Conservation (phyloP, 35 echinoderm and acorn worm genomes). For the Heliocidaris erythrogramma region DNA sequence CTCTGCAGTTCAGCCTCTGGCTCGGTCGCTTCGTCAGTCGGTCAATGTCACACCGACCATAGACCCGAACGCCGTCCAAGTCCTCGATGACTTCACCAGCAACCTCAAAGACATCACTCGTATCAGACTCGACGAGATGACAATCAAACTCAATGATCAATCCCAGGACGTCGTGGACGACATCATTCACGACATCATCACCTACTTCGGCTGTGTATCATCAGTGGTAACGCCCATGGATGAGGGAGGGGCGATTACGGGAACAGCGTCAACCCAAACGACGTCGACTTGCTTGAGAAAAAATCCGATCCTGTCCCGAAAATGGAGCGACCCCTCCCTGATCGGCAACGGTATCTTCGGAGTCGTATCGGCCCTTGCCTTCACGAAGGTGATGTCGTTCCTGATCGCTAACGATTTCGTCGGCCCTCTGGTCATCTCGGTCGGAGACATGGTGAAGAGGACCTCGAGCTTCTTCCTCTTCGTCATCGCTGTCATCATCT, state of each 20-base stretch:
- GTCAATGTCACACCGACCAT: not conserved
- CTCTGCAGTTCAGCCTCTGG: not conserved
- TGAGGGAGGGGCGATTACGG: not conserved
- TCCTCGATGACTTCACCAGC: not conserved
- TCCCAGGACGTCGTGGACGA: too few relatives aligned
- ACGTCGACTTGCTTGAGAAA: not conserved
- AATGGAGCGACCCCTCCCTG: constrained; percentile 52
- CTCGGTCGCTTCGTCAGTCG: not conserved
- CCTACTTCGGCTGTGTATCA: not conserved
- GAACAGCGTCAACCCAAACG: not conserved
- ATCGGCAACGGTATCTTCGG: constrained; percentile 63
- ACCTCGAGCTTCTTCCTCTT: constrained; percentile 76
- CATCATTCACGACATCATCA: not conserved
- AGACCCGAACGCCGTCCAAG: not conserved
- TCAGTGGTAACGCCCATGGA: not conserved
- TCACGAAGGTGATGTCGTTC: constrained; percentile 69
- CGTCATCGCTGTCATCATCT: constrained; percentile 63
- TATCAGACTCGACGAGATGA: not conserved
- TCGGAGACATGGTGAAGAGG: constrained; percentile 66
- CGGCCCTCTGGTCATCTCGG: constrained; percentile 76
- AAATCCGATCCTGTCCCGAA: not conserved
- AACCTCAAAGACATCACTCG: not conserved
- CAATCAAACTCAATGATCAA: not conserved
- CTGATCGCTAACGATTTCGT: constrained; percentile 69
- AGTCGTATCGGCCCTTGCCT: constrained; percentile 55